Conservation (phyloP, 2,797 vertebrate species). For the Bufotes viridis region DNA sequence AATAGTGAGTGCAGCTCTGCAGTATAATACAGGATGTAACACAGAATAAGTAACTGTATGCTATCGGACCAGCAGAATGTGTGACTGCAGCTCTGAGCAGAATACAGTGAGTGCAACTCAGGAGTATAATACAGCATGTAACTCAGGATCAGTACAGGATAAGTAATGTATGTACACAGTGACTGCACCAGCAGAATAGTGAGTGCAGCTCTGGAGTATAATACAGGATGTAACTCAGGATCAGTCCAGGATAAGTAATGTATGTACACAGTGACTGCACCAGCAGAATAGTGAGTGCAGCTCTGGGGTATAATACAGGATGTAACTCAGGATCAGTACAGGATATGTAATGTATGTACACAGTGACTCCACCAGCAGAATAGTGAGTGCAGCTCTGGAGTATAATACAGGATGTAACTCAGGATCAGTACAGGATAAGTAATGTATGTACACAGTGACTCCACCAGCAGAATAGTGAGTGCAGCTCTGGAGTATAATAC, state of each 20-base stretch:
- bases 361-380: background rate
- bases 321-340: too few species aligned
- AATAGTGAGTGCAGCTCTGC: too few species aligned
- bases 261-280: slow-evolving; percentile 4
- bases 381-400: background rate
- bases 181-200: background rate
- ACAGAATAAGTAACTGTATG: background rate
- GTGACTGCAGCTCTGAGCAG: too few species aligned
- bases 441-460: background rate
- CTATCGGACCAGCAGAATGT: background rate
- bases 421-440: background rate
- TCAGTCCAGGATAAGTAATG: background rate
- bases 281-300: background rate
- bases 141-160: too few species aligned
- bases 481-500: too few species aligned
- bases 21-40: too few species aligned
- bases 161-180: slow-evolving; percentile 8
- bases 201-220: background rate
- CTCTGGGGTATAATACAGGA: background rate
- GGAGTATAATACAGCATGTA: background rate
- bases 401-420: background rate
- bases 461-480: background rate
- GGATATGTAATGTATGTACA: background rate
- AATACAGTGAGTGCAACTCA: background rate
- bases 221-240: background rate